Percentiles rank a stretch among this genome's conserved stretches.
phyloP scores from a whole-genome alignment of 1,140 invertebrate genomes.

The Drosophila bocqueti region DNA sequence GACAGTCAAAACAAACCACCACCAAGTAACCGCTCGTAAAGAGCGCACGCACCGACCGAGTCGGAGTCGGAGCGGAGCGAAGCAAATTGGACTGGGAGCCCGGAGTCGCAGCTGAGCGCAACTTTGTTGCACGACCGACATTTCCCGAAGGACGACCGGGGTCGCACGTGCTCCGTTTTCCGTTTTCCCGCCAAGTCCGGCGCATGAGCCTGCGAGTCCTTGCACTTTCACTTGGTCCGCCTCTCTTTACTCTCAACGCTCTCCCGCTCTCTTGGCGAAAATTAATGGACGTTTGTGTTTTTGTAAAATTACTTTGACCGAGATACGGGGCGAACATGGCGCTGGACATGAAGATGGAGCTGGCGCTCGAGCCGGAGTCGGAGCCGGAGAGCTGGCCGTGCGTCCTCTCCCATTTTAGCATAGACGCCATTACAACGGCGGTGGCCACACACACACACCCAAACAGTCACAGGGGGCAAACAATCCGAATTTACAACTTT shows the following conservation, averaged over 20 bases:
- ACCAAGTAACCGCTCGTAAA: constrained; percentile 53
- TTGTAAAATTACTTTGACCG: constrained; percentile 85
- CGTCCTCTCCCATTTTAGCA: constrained; percentile 35
- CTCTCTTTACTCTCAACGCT: constrained; percentile 29
- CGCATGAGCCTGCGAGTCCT: constrained; percentile 62
- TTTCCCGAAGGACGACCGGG: constrained; percentile 68
- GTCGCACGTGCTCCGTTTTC: constrained; percentile 65
- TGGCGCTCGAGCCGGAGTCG: constrained; percentile 5
- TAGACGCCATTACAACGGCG: constrained; percentile 48
- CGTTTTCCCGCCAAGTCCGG: constrained; percentile 70
- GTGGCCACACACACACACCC: constrained; percentile 27
- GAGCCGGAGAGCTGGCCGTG: constrained; percentile 20
- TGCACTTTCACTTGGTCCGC: constrained; percentile 68
- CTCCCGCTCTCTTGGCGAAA: constrained; percentile 32
- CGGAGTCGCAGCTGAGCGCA: constrained; percentile 58
- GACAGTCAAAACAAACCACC: constrained; percentile 70
- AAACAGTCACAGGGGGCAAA: constrained; percentile 25
- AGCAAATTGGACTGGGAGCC: constrained; percentile 18
- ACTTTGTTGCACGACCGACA: constrained; percentile 83
- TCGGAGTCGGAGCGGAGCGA: constrained; percentile 7
- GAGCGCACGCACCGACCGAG: constrained; percentile 32
- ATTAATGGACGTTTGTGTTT: constrained; percentile 68
- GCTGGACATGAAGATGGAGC: constrained; percentile 5
- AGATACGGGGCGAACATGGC: constrained; percentile 49
- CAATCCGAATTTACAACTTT: constrained; percentile 45